A percentile compares a stretch with the other conserved stretches of the same genome.
These are phyloP conservation scores for Linurgus olivaceus DNA, from an alignment of 2,797 vertebrate genomes.

Conservation along the genomic window DNA sequence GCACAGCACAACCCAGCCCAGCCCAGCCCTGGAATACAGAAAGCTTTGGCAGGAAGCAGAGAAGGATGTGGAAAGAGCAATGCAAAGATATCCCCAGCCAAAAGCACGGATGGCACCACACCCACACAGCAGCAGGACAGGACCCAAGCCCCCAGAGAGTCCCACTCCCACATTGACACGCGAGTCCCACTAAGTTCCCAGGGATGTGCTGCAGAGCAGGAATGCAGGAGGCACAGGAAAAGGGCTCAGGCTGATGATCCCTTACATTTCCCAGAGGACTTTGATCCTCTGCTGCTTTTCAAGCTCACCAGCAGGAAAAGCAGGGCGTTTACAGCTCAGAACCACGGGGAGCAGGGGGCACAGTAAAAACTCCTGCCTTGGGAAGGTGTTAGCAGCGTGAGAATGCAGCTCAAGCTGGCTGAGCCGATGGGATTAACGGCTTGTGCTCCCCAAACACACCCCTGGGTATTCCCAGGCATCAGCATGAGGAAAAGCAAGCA, in stretches of 20 bases:
- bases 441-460: neutral
- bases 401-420: neutral
- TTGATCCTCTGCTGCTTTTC: constrained; percentile 1
- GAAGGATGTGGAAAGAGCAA: neutral
- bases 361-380: neutral
- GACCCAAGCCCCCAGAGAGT: neutral
- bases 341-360: neutral
- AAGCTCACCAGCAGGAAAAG: neutral
- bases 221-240: neutral
- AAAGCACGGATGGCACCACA: neutral
- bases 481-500: fast-evolving
- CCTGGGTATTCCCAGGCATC: neutral
- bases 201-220: neutral
- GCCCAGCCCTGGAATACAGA: neutral
- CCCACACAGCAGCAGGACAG: neutral
- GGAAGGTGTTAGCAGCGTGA: neutral
- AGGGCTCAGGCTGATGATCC: neutral
- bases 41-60: neutral
- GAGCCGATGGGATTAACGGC: neutral
- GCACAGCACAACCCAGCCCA: neutral
- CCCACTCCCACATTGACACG: neutral
- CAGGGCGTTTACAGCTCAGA: neutral
- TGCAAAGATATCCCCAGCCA: neutral
- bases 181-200: fast-evolving
- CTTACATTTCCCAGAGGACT: neutral